Evolutionary conservation across 2,113 vertebrate species (phyloP).

Genomic region (Heptranchias perlo): DNA sequence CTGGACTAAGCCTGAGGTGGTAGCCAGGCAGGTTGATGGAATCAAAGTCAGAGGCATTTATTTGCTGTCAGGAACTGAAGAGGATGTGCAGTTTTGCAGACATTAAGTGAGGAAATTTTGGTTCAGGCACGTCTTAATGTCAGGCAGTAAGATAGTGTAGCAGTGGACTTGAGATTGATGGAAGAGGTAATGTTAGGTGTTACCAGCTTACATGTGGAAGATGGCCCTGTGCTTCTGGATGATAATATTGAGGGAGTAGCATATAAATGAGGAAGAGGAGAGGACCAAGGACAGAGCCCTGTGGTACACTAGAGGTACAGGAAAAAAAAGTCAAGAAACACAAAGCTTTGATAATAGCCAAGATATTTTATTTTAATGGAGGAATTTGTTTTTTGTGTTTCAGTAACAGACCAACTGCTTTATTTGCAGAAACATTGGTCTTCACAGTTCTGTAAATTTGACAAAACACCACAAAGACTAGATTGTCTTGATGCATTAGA

Average conservation of each 20-base stretch:
- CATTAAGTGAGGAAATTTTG: not conserved
- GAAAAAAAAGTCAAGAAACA: not conserved
- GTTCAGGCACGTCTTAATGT: not conserved
- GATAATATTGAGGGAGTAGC: too few relatives aligned
- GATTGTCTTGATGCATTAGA: constrained; percentile 28
- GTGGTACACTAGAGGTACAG: not conserved
- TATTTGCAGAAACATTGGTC: not conserved
- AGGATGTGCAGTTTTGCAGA: not conserved
- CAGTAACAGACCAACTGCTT: not conserved
- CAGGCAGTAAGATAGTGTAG: not conserved
- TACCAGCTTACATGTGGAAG: too few relatives aligned
- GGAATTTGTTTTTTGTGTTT: not conserved
- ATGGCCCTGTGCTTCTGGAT: too few relatives aligned
- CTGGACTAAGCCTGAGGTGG: not conserved
- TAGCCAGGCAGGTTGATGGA: not conserved
- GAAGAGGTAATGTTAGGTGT: not conserved
- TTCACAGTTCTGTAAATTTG: not conserved
- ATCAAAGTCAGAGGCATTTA: not conserved
- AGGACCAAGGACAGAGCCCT: not conserved
- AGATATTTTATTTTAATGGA: constrained; percentile 35
- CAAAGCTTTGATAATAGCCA: not conserved
- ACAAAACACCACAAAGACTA: constrained; percentile 28
- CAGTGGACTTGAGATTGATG: not conserved
- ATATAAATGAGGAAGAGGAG: too few relatives aligned
- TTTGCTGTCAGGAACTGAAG: not conserved